phyloP scores from a whole-genome alignment of 2,888 invertebrate genomes.

The Temnothorax rugatulus region DNA sequence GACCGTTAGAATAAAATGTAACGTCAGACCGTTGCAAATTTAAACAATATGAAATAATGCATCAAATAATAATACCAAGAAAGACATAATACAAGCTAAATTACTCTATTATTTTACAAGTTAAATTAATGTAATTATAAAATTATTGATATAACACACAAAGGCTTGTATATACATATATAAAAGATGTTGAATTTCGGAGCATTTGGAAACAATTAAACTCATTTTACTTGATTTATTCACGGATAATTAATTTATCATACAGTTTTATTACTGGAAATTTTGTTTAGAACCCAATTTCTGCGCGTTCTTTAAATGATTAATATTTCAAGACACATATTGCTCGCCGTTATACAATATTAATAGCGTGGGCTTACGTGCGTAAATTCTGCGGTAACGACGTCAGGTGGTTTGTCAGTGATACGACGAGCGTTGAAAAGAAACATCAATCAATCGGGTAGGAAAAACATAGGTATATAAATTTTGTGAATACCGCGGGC shows the following conservation, averaged over 20 bases:
- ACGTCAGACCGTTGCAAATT: neutral
- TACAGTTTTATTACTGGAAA: neutral
- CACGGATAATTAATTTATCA: neutral
- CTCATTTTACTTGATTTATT: neutral
- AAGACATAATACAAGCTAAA: neutral
- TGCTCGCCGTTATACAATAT: neutral
- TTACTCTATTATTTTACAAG: neutral
- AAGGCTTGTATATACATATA: neutral
- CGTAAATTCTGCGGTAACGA: constrained; percentile 6
- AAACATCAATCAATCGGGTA: constrained; percentile 31
- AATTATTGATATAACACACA: neutral
- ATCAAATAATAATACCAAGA: neutral
- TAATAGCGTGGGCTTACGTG: neutral
- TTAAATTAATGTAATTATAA: constrained; percentile 4
- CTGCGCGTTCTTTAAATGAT: neutral
- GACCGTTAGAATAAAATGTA: neutral
- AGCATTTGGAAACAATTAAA: neutral
- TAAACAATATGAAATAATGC: neutral
- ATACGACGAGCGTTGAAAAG: constrained; percentile 6
- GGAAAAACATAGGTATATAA: constrained; percentile 11
- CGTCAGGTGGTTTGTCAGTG: constrained; percentile 11
- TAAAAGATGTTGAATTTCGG: constrained; percentile 10
- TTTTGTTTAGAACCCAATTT: neutral
- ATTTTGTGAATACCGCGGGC: constrained; percentile 1
- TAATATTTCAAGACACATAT: neutral